phyloP scores from a whole-genome alignment of 1,140 invertebrate species.

The Cataglyphis hispanica region DNA sequence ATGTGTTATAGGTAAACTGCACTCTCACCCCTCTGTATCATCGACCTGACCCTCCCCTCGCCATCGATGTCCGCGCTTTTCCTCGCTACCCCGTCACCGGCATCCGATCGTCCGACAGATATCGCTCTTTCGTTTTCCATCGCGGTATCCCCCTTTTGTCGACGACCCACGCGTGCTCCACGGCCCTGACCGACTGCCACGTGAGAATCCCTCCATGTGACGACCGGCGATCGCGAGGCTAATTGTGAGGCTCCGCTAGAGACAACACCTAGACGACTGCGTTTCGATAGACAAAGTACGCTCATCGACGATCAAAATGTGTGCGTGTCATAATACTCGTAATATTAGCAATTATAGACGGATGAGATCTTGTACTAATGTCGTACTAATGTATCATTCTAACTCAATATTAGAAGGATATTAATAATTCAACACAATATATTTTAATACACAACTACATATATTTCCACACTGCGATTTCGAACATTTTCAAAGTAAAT shows the following conservation, averaged over 20 bases:
- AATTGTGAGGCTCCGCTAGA: slow-evolving; percentile 33
- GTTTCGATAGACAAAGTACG: background rate
- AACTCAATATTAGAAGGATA: background rate
- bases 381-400: background rate
- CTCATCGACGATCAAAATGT: background rate
- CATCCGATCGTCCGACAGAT: slow-evolving; percentile 76
- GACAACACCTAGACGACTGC: slow-evolving; percentile 31
- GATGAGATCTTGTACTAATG: background rate
- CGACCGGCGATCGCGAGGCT: slow-evolving; percentile 36
- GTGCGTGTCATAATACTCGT: background rate
- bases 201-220: slow-evolving; percentile 70
- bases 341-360: background rate
- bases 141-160: slow-evolving; percentile 71
- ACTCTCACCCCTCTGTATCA: slow-evolving; percentile 72
- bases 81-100: slow-evolving; percentile 51
- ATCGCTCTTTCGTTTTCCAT: slow-evolving; percentile 80
- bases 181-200: slow-evolving; percentile 78
- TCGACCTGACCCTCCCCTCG: slow-evolving; percentile 55
- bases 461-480: background rate
- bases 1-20: slow-evolving; percentile 85
- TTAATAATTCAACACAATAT: background rate
- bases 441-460: background rate
- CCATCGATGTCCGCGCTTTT: slow-evolving; percentile 59
- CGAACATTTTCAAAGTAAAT: background rate
- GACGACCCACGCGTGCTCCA: slow-evolving; percentile 55